Base-by-base conservation (phyloP, 2,113 vertebrate genomes). In the Philantomba maxwellii region DNA sequence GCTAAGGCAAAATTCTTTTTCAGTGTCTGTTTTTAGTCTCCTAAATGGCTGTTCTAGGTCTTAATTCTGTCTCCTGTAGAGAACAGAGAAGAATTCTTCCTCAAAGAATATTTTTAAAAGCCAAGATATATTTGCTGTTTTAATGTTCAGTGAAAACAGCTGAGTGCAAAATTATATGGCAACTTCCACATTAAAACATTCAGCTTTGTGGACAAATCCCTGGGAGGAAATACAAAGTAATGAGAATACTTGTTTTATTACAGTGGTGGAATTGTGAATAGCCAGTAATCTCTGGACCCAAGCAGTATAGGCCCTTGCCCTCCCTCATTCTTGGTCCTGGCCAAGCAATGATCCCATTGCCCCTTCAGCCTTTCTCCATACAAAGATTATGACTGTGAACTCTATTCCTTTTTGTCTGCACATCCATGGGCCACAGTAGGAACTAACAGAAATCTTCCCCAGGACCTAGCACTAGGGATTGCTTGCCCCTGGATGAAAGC, bases 101-200 rank as follows among this genome's bases (percentile, higher is more conserved):
- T 97, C 89, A 95, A 77, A 95, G 87, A 92, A 97, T 17, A 95
- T 53, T 96, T 95, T 58, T 78, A 23, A 70, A 70, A 73, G 66
- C 66, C 66, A 73, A 39, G n/a, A 73, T 73, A 39, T 6, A 39
- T 70, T 73, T 39, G 66, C 36, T 73, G 19, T 39, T 73, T 23
- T 70, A 12, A 23, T 73, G n/a, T 73, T 39, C 19, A 6, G n/a
- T 73, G n/a, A 23, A 39, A 73, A 73, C 36, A 73, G n/a, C 66
- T 73, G n/a, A 73, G 19, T 39, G n/a, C n/a, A 73, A 73, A 73
- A 73, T 73, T 73, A 39, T 73, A 73, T 39, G 66, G 66, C 66
- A 73, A 39, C 19, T 39, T 73, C n/a, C 39, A 39, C n/a, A 73
- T 73, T 23, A 73, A 70, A 73, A 12, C 66, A 73, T 73, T 73